Base-by-base conservation (phyloP, 1,140 invertebrate genomes). In the Brachionus angularis region DNA sequence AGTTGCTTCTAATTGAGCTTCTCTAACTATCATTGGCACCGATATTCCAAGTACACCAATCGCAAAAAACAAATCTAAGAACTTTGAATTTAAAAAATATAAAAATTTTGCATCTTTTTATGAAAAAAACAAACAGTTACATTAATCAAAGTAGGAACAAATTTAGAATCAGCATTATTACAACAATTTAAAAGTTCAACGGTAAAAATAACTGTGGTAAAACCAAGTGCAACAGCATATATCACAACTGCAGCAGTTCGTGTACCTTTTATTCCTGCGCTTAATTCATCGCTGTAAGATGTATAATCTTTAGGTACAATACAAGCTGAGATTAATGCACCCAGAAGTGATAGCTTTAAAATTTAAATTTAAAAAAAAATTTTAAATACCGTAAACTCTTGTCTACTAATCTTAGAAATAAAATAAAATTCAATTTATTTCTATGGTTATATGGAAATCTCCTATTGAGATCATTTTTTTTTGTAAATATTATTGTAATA, bases 161-260 rank as follows among this genome's bases (percentile, higher is more conserved):
- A 58, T 23, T 34, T 58, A 21, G 53, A 58, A 21, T 58, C 53
- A 12, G 53, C 53, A 14, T 39, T 58, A 21, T 58, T 58, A 23
- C 53, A 58, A n/a, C 53, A 31, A 58, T 58, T 58, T 12, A 58
- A 25, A 12, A 58, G 12, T 23, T 58, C 53, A 25, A 58, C 23
- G 21, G 39, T 29, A 23, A 58, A 58, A 10, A 34, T 58, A 58
- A 25, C 5, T 14, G 39, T 23, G 23, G 53, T 58, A 25, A 58
- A 16, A 34, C 3, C 53, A 10, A 58, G 18, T 25, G 18, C 33
- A 58, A 58, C 53, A 23, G 53, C 53, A n/a, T 58, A 58, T 5
- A 58, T 58, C 12, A 39, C 34, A 0, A 58, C 39, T 16, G 33
- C 53, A 36, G 53, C 53, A 18, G 39, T 16, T 27, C 53, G 33